phyloP scores from a whole-genome alignment of 2,888 invertebrate species.

The Catocala fraxini region DNA sequence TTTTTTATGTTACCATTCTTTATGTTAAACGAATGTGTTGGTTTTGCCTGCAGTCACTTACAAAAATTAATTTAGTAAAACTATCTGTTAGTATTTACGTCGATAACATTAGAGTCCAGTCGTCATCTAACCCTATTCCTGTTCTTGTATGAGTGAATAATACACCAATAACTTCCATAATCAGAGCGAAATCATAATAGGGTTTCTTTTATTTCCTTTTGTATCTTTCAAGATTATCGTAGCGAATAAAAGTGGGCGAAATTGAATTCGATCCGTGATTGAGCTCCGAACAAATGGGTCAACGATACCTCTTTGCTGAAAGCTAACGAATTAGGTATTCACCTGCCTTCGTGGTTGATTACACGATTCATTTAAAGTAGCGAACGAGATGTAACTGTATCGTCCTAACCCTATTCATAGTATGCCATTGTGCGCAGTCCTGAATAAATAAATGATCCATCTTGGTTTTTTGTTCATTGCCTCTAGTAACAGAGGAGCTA shows the following conservation, averaged over 20 bases:
- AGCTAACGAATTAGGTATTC: constrained; percentile 60
- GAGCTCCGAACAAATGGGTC: constrained; percentile 55
- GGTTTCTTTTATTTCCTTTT: constrained; percentile 10
- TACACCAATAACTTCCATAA: constrained; percentile 44
- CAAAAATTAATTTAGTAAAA: too few relatives aligned
- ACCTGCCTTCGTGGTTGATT: constrained; percentile 58
- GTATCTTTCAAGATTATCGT: constrained; percentile 61
- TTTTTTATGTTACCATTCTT: too few relatives aligned
- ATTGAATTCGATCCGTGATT: constrained; percentile 64
- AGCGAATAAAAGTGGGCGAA: constrained; percentile 63
- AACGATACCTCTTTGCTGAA: constrained; percentile 49
- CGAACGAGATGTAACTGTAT: constrained; percentile 34
- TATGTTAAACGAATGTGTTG: too few relatives aligned
- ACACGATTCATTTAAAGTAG: constrained; percentile 56
- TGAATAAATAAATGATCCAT: constrained; percentile 5
- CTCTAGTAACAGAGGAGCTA: too few relatives aligned
- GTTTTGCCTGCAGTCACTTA: too few relatives aligned
- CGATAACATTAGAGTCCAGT: too few relatives aligned
- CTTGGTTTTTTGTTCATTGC: background rate
- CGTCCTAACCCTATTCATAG: constrained; percentile 29
- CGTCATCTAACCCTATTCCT: too few relatives aligned
- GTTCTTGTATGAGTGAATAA: constrained; percentile 45
- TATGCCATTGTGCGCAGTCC: constrained; percentile 4
- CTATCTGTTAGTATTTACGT: too few relatives aligned
- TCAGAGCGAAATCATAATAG: constrained; percentile 49